phyloP scores from a whole-genome alignment of 2,113 vertebrate species.

The Hirundichthys speculiger region DNA sequence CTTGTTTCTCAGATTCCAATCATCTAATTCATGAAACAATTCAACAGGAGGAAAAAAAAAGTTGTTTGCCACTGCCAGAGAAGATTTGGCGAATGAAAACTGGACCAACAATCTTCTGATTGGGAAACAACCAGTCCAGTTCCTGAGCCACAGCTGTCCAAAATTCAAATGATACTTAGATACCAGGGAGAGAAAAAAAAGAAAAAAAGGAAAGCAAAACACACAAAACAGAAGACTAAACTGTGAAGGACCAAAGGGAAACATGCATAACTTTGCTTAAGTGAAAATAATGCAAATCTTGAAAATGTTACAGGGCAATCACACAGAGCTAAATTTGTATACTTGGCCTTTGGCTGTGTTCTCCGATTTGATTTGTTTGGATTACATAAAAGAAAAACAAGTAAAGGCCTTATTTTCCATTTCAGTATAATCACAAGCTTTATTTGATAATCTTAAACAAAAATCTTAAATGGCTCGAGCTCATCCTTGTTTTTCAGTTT shows the following conservation, averaged over 20 bases:
- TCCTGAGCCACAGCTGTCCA: too few species aligned
- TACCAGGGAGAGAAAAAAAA: too few species aligned
- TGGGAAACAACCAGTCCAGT: too few species aligned
- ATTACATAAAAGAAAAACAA: constrained; percentile 18
- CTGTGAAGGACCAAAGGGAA: constrained; percentile 9
- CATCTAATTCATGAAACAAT: too few species aligned
- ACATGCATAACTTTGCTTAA: constrained; percentile 3
- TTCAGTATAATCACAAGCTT: constrained; percentile 22
- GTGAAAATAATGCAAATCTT: constrained; percentile 12
- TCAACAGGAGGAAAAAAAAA: too few species aligned
- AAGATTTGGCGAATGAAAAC: too few species aligned
- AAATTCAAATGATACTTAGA: too few species aligned
- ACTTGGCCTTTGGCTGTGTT: constrained; percentile 30
- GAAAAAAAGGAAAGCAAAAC: too few species aligned
- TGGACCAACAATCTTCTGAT: too few species aligned
- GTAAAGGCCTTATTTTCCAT: constrained; percentile 20
- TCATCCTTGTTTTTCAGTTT: background rate
- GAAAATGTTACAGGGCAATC: constrained; percentile 6
- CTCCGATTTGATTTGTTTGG: constrained; percentile 19
- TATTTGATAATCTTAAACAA: constrained; percentile 17
- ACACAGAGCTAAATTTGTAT: constrained; percentile 17
- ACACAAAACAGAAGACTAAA: constrained; percentile 34
- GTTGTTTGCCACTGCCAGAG: too few species aligned
- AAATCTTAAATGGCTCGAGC: background rate
- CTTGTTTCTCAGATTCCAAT: too few species aligned